Evolutionary conservation across 2,113 vertebrate genomes (phyloP).

Genomic region (Myrmecophaga tridactyla): DNA sequence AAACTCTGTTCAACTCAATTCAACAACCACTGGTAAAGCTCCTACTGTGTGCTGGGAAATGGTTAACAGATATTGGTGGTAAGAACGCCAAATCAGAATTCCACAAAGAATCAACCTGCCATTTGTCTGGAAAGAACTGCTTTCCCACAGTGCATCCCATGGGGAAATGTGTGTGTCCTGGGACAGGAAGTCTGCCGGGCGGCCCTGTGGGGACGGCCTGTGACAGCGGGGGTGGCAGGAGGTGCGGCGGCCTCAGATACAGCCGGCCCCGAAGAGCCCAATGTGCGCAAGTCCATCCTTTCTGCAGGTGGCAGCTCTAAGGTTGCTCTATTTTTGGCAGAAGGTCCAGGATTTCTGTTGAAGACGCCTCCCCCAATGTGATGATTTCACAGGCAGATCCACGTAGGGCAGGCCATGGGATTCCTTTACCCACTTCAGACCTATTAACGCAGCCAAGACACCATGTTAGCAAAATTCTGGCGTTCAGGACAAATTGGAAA

Average conservation of each 20-base stretch:
- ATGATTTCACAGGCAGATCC: neutral
- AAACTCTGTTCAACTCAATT: neutral
- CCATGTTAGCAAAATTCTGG: neutral
- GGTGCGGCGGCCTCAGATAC: no score
- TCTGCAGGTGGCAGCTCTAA: neutral
- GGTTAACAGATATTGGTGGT: neutral
- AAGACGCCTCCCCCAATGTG: neutral
- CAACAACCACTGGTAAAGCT: neutral
- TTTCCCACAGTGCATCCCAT: neutral
- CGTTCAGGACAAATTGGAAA: slow-evolving; percentile 4
- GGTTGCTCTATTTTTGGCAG: neutral
- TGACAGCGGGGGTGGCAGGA: no score
- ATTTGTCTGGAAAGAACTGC: neutral
- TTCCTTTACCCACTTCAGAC: neutral
- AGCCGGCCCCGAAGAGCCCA: neutral
- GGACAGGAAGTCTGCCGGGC: neutral
- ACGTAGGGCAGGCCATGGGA: neutral
- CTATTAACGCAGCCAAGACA: neutral
- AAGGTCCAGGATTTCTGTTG: neutral
- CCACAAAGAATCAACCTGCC: neutral
- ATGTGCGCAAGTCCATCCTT: neutral
- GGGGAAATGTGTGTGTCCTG: neutral
- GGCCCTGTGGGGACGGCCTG: no score
- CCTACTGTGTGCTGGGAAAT: neutral
- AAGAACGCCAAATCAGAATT: neutral